Evolutionary conservation across 2,797 vertebrate genomes (phyloP).

Genomic region (Eulemur mongoz): DNA sequence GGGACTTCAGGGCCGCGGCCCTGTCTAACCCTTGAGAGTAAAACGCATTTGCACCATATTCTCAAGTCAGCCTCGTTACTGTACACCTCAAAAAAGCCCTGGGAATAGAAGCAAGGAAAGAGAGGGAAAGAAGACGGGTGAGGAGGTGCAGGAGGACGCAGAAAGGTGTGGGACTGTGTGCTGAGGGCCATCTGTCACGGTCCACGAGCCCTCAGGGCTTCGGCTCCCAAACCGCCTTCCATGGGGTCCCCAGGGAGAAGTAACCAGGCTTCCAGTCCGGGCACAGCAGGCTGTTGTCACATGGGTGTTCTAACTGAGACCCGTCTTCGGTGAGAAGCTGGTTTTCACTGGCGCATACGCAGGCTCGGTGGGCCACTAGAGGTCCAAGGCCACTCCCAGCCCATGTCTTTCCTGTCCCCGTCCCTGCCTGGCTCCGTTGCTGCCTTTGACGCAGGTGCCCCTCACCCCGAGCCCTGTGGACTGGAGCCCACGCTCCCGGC

Average conservation of each 20-base stretch:
- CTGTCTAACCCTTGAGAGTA: not conserved
- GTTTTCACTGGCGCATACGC: not conserved
- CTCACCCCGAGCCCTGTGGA: not conserved
- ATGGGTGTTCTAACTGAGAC: conserved; percentile 33
- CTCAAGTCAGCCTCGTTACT: not conserved
- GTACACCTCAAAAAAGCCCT: not conserved
- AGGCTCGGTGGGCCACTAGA: not conserved
- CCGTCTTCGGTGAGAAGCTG: not conserved
- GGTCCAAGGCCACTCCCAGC: not conserved
- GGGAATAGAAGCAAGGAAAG: not conserved
- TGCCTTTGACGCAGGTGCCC: not conserved
- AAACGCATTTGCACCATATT: not conserved
- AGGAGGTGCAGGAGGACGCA: not conserved
- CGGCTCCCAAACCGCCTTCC: conserved; percentile 50
- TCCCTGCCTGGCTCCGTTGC: fast-evolving
- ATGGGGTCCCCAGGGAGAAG: conserved; percentile 37
- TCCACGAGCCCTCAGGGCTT: conserved; percentile 50
- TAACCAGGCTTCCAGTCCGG: not conserved
- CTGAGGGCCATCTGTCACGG: conserved; percentile 38
- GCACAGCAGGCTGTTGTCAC: not conserved
- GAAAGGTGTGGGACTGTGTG: not conserved
- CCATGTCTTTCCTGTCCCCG: too few species aligned
- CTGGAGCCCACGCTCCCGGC: not conserved
- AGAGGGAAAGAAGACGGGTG: not conserved
- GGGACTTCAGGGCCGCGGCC: not conserved